Evolutionary conservation across 2,888 invertebrate species (phyloP), one percentile per base, ranked within the genome.

Genomic region (Junonia oenone): DNA sequence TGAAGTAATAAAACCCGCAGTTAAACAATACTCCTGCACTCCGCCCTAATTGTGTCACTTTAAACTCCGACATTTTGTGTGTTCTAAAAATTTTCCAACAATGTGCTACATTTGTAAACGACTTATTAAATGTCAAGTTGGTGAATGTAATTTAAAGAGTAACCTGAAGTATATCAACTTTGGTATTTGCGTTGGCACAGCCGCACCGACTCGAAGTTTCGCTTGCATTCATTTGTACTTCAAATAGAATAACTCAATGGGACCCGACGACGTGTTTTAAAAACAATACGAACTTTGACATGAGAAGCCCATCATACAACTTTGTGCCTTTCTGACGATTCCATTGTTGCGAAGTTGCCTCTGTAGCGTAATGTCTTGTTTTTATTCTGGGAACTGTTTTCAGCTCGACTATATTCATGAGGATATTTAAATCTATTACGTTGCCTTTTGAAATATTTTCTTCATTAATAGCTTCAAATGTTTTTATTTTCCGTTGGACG

Each of bases 301-400:
- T 46, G 38, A 57, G 53, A 57, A 57, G 47, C 22, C 51, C 35
- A 45, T 56, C 49, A 59, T 59, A 45, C 33, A 56, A 56, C 49
- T 52, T 56, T 31, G 51, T 54, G 47, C 50, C 56, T 43, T 43
- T 53, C 43, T 52, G 61, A 63, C 61, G 61, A 51, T 59, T 48
- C 58, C 45, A 64, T 65, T 62, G 63, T 64, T 63, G 51, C 46
- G 37, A 62, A 64, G 62, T 63, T 61, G 53, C 6, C 48, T 35
- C 45, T 52, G 47, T 49, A 40, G 57, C 55, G 56, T 43, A 22
- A 59, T 56, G 58, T 62, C 58, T 58, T 63, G 57, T 61, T 66
- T 63, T 57, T 61, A 45, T 59, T 58, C 49, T 56, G 56, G 52
- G 57, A 59, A 45, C 33, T 38, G n/a, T 35, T 53, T 56, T 59